A percentile compares a stretch with the other conserved stretches of the same genome.
These are phyloP conservation scores for Yoshiicerus persimilis DNA, from an alignment of 1,140 invertebrate genomes.

Conservation along the genomic window DNA sequence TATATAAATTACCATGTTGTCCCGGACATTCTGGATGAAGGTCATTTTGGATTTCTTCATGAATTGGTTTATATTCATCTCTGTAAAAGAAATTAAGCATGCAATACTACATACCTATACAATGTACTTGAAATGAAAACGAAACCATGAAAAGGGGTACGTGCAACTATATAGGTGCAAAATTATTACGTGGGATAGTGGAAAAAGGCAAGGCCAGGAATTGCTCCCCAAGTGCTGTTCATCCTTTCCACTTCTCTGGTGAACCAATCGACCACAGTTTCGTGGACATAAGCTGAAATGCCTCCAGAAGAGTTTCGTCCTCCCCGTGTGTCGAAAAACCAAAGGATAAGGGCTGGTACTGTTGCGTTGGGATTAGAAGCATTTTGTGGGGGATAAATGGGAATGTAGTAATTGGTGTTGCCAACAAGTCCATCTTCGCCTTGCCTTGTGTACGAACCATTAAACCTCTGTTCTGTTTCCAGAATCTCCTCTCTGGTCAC, in stretches of 20 bases:
- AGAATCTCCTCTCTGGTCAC: constrained; percentile 37
- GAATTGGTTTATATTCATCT: constrained; percentile 22
- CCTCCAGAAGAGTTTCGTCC: constrained; percentile 25
- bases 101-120: background rate
- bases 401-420: constrained; percentile 32
- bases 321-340: constrained; percentile 41
- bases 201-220: constrained; percentile 35
- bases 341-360: constrained; percentile 18
- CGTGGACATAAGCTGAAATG: constrained; percentile 26
- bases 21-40: constrained; percentile 20
- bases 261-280: constrained; percentile 33
- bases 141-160: too few relatives aligned
- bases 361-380: background rate
- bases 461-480: constrained; percentile 31
- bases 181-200: constrained; percentile 30
- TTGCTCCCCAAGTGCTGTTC: constrained; percentile 10
- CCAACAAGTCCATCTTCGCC: constrained; percentile 5
- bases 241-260: background rate
- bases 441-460: constrained; percentile 4
- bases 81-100: background rate
- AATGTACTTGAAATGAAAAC: background rate
- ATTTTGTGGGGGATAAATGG: constrained; percentile 2
- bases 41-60: constrained; percentile 3
- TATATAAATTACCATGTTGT: background rate
- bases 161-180: background rate